Conservation (phyloP, 2,888 invertebrate genomes). For the Metopia argyrocephala region DNA sequence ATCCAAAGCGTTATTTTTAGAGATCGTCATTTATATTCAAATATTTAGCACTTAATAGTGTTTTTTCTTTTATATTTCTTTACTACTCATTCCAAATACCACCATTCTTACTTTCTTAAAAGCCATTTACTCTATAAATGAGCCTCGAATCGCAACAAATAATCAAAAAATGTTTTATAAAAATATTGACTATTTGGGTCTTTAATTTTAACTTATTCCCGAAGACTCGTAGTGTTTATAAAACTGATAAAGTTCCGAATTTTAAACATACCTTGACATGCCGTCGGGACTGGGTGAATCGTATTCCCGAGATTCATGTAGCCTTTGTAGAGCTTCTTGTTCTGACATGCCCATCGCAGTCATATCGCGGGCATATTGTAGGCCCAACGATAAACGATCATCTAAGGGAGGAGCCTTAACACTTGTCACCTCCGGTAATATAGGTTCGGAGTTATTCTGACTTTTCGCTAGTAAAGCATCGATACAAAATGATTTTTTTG, state of each 20-base stretch:
- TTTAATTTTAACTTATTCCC: too few relatives aligned
- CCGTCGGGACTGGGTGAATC: slow-evolving; percentile 78
- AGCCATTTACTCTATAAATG: too few relatives aligned
- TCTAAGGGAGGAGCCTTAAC: slow-evolving; percentile 66
- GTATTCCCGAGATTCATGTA: slow-evolving; percentile 76
- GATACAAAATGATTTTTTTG: slow-evolving; percentile 92
- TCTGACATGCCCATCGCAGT: slow-evolving; percentile 70
- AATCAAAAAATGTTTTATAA: too few relatives aligned
- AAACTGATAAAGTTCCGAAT: neutral
- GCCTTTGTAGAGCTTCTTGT: slow-evolving; percentile 76
- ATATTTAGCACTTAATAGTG: too few relatives aligned
- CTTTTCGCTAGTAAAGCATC: slow-evolving; percentile 89
- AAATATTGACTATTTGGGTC: too few relatives aligned
- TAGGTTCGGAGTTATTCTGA: slow-evolving; percentile 73
- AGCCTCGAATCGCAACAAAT: too few relatives aligned
- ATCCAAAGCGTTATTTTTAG: too few relatives aligned
- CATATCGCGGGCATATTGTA: slow-evolving; percentile 72
- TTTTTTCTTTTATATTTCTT: too few relatives aligned
- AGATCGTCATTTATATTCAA: too few relatives aligned
- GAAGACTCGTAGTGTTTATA: too few relatives aligned
- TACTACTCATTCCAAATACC: too few relatives aligned
- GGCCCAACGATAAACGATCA: slow-evolving; percentile 71
- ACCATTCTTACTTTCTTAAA: too few relatives aligned
- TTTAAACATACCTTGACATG: slow-evolving; percentile 76
- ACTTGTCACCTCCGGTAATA: slow-evolving; percentile 15